Percentiles rank a stretch among this genome's conserved stretches.
phyloP scores from a whole-genome alignment of 2,888 invertebrate genomes.

The Apotomis capreana region DNA sequence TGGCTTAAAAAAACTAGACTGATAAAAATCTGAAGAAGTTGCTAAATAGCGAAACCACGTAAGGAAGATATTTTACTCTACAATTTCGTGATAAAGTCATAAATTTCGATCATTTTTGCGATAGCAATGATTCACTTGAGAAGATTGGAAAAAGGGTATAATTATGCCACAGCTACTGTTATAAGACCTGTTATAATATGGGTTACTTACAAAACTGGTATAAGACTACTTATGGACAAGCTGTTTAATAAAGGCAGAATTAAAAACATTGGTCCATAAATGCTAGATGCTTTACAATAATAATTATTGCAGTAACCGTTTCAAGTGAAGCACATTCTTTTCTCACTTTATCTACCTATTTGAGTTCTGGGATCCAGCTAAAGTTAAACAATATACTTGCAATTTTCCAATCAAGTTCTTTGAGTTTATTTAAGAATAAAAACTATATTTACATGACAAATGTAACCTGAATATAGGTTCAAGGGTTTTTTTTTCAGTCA shows the following conservation, averaged over 20 bases:
- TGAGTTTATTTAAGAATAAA: too few species aligned
- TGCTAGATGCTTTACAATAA: too few species aligned
- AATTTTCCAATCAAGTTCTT: too few species aligned
- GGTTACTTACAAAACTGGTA: slow-evolving; percentile 3
- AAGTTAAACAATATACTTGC: too few species aligned
- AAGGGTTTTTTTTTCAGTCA: too few species aligned
- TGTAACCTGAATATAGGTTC: too few species aligned
- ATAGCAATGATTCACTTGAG: slow-evolving; percentile 23
- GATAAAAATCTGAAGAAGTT: slow-evolving; percentile 25
- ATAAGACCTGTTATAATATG: slow-evolving; percentile 26
- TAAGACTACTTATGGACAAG: not conserved
- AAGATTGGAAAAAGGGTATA: slow-evolving; percentile 27
- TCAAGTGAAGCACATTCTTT: too few species aligned
- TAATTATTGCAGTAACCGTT: too few species aligned
- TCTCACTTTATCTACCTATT: too few species aligned
- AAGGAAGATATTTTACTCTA: slow-evolving; percentile 15
- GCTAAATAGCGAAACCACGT: slow-evolving; percentile 12
- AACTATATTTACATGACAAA: too few species aligned
- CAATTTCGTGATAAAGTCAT: slow-evolving; percentile 35
- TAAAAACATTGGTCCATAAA: not conserved
- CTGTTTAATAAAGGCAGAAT: not conserved
- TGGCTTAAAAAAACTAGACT: too few species aligned
- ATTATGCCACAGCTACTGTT: slow-evolving; percentile 24
- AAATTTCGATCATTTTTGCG: slow-evolving; percentile 31
- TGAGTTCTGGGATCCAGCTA: too few species aligned